Evolutionary conservation across 64 coral and sea anemone genomes (phyloP).

Genomic region (Montipora efflorescens): DNA sequence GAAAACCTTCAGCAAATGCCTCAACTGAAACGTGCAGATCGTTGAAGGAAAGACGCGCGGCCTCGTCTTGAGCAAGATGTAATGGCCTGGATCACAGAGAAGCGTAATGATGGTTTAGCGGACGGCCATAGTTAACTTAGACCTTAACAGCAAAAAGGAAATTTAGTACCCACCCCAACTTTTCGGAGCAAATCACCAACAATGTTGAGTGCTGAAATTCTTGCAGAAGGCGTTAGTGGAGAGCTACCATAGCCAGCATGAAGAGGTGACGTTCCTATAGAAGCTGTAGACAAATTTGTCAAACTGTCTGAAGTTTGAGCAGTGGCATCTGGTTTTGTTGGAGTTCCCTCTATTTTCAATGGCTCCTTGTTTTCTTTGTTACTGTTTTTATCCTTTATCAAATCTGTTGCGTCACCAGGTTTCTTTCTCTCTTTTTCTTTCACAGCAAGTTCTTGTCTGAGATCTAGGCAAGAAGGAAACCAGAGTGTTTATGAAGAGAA

Average conservation of each 20-base stretch:
- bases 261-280: conserved; percentile 90
- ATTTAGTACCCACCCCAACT: conserved; percentile 88
- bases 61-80: no score
- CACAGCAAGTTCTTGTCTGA: conserved; percentile 94
- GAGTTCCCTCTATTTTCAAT: conserved; percentile 55
- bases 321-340: conserved; percentile 72
- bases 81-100: background rate
- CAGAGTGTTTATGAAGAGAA: no score
- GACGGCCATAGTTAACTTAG: no score
- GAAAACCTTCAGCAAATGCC: no score
- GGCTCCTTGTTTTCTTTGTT: conserved; percentile 92
- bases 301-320: conserved; percentile 47
- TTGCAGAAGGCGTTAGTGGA: conserved; percentile 93
- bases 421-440: conserved; percentile 91
- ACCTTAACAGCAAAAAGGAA: no score
- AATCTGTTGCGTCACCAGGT: conserved; percentile 71
- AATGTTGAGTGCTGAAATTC: conserved; percentile 99
- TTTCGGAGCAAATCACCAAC: conserved; percentile 99
- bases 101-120: no score
- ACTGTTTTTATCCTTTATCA: conserved; percentile 26
- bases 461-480: conserved; percentile 62
- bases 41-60: no score
- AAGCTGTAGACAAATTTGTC: conserved; percentile 71
- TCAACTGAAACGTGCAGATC: no score
- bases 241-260: conserved; percentile 93